Base-by-base conservation (phyloP, 2,888 invertebrate species). In the Caenorhabditis becei region DNA sequence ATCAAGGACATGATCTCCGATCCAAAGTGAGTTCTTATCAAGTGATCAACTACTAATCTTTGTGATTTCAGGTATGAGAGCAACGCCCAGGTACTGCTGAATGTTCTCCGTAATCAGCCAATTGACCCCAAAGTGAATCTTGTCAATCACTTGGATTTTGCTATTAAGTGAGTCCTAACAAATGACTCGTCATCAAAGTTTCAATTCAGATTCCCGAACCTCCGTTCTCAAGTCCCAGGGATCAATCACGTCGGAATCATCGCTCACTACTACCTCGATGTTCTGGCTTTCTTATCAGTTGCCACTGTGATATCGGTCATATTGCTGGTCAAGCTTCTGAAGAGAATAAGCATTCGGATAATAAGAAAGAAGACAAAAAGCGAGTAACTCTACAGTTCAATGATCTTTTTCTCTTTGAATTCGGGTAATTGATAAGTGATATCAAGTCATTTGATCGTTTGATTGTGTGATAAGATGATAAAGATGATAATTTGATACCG, bases 251-350 rank as follows among this genome's bases (percentile, higher is more conserved):
- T 18, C 10, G 67, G 67, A 10, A 4, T 63, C 2, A 58, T 79
- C 41, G 67, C 72, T 14, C 62, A 67, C 20, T 69, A 79, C 28
- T 79, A 79, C 23, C 14, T 79, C 23, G 79, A 79, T 58, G 72
- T 44, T 7, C 3, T 70, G 5, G 65, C 59, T 0, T 65, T 78
- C 18, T 44, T 69, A 0, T 14, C 37, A 32, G 7, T 53, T 16
- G 7, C 35, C 24, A 11, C 47, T 28, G 20, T 58, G 24, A 18
- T 35, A 35, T 41, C 18, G 11, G 11, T 26, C 8, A 51, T 37
- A 5, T 8, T 65, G 8, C 14, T 65, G 3, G 26, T 59, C 23
- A 41, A 23, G n/a, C 0, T 44, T 32, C 7, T 23, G 14, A 5
- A 41, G 23, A 10, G 32, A 35, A 23, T 51, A 1, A 28, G 16